These are phyloP conservation scores for Glaucidium brasilianum DNA, from an alignment of 2,113 vertebrate species.

Conservation along the genomic window DNA sequence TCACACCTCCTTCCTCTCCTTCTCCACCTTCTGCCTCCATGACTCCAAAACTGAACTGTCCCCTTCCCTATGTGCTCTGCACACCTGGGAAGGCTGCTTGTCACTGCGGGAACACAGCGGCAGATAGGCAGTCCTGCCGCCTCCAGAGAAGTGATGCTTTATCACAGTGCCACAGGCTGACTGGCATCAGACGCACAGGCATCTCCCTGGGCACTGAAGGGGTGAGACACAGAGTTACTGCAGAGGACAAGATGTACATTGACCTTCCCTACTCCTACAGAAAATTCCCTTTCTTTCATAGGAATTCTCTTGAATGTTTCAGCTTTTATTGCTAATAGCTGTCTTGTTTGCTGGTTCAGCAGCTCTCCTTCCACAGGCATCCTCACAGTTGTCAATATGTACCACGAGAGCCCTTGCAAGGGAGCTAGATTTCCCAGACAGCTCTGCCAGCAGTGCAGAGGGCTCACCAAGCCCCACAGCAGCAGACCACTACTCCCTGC, in stretches of 20 bases:
- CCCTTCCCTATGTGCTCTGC: background rate
- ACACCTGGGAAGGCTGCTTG: background rate
- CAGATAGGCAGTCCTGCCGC: accelerated
- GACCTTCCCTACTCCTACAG: background rate
- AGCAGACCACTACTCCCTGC: accelerated
- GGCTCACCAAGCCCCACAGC: background rate
- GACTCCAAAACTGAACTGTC: background rate
- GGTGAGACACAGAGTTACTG: background rate
- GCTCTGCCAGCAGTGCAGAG: background rate
- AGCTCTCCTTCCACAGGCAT: background rate
- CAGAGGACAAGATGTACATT: background rate
- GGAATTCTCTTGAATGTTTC: background rate
- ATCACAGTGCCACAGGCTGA: background rate
- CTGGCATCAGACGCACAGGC: accelerated
- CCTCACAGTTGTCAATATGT: accelerated
- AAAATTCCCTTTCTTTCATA: background rate
- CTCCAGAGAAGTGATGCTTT: background rate
- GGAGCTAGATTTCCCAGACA: background rate
- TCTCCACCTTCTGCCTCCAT: background rate
- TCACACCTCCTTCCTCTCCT: background rate
- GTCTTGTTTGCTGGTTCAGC: background rate
- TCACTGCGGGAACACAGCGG: background rate
- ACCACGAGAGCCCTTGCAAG: background rate
- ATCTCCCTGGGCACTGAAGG: background rate
- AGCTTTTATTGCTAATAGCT: background rate